Evolutionary conservation across 2,888 invertebrate genomes (phyloP), one percentile per base, ranked within the genome.

Genomic region (Chloroclystis v-ata): DNA sequence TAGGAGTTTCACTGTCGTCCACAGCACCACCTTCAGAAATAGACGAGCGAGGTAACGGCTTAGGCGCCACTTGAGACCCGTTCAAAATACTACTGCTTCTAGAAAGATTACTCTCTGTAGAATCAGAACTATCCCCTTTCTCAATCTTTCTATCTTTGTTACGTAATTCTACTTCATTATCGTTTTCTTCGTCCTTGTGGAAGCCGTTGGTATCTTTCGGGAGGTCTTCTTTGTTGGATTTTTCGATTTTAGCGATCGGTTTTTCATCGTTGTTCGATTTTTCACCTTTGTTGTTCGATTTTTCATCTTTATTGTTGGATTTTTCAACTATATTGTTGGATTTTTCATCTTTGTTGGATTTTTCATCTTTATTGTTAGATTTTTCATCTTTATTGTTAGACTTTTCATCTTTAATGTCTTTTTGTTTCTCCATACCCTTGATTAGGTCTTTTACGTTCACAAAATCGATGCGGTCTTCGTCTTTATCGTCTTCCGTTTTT

Each of bases 21-120:
- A 74, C 68, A 0, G 85, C 73, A 0, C 89, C 89, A 1, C 89
- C 89, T 63, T 95, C 95, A 1, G 93, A 93, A 46, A 95, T 89
- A 9, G 95, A 94, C 0, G 93, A 92, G 61, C 95, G 89, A 0
- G 95, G 95, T 80, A 95, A 83, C 9, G 95, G 95, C 72, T 95
- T 95, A 0, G 95, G 95, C 1, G 93, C 72, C 37, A 81, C 67
- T 4, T 79, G 82, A 25, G 68, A 64, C 0, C 86, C 86, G 32
- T 89, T 89, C 4, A 82, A 74, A 49, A 81, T 61, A 61, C 83
- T 82, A 45, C 82, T 81, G 54, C 86, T 85, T 13, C 85, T 69
- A 1, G 84, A 84, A 3, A 84, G 43, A 7, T 74, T 69, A 1
- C 60, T 57, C 47, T 84, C 83, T 0, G 66, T 61, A 0, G 83